phyloP scores from a whole-genome alignment of 2,113 vertebrate genomes.

The Sorex araneus region DNA sequence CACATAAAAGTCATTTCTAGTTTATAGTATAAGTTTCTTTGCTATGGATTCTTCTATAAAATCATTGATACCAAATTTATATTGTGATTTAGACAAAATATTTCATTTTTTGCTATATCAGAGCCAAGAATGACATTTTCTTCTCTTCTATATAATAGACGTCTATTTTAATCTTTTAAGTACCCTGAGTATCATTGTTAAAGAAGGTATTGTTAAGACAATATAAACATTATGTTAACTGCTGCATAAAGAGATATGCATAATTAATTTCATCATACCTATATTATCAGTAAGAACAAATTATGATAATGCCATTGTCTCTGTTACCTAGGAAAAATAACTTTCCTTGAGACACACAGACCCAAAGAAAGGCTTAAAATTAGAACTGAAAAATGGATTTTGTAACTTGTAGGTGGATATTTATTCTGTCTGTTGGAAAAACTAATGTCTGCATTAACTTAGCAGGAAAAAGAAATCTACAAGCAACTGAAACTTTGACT shows the following conservation, averaged over 20 bases:
- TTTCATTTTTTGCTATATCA: neutral
- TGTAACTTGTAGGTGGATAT: conserved; percentile 25
- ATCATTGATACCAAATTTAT: neutral
- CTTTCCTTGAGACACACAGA: conserved; percentile 14
- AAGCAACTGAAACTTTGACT: conserved; percentile 65
- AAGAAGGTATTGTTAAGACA: conserved; percentile 17
- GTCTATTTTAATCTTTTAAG: conserved; percentile 48
- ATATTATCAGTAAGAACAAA: conserved; percentile 40
- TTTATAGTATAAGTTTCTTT: neutral
- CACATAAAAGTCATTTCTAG: neutral
- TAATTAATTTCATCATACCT: conserved; percentile 33
- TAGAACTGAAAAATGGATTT: neutral
- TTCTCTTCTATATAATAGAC: neutral
- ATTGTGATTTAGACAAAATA: too few relatives aligned
- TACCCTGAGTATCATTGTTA: conserved; percentile 44
- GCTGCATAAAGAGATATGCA: conserved; percentile 6
- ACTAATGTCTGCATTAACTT: neutral
- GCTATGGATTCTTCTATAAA: neutral
- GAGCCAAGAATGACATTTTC: neutral
- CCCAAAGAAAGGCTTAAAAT: neutral
- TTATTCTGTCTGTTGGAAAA: conserved; percentile 26
- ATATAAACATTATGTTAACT: conserved; percentile 20
- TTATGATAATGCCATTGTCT: neutral
- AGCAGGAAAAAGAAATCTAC: conserved; percentile 30
- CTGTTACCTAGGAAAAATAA: conserved; percentile 24